phyloP scores from a whole-genome alignment of 2,888 invertebrate genomes.

The Hypercompe scribonia region DNA sequence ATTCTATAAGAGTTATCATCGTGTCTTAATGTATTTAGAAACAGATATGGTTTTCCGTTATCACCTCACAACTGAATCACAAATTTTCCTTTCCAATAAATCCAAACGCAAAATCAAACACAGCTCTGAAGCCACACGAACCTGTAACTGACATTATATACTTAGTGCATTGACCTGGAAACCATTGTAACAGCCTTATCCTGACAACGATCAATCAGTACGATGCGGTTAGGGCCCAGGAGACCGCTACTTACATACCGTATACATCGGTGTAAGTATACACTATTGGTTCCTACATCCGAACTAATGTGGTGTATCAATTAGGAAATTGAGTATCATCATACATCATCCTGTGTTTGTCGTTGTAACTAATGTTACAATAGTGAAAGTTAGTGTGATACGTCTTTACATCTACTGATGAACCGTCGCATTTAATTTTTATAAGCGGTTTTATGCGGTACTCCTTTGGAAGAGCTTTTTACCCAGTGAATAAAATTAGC shows the following conservation, averaged over 20 bases:
- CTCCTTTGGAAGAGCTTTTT: no score
- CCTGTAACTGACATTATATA: not conserved
- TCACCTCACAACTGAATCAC: not conserved
- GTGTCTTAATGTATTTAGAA: no score
- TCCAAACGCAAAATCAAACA: not conserved
- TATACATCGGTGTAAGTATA: not conserved
- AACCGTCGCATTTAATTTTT: no score
- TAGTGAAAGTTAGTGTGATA: no score
- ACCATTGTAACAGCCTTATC: not conserved
- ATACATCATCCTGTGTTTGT: not conserved
- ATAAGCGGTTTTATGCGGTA: no score
- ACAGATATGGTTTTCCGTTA: no score
- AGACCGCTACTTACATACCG: not conserved
- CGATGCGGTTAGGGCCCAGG: not conserved
- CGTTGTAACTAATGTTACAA: not conserved
- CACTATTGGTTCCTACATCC: not conserved
- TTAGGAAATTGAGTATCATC: not conserved
- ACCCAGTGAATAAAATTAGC: no score
- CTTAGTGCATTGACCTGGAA: not conserved
- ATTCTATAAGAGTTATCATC: no score
- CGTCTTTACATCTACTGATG: no score
- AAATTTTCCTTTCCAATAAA: not conserved
- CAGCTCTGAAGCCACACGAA: not conserved
- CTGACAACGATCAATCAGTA: not conserved
- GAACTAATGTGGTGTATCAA: not conserved